Evolutionary conservation across 1,140 invertebrate species (phyloP).

Genomic region (Tetramorium simillimum): DNA sequence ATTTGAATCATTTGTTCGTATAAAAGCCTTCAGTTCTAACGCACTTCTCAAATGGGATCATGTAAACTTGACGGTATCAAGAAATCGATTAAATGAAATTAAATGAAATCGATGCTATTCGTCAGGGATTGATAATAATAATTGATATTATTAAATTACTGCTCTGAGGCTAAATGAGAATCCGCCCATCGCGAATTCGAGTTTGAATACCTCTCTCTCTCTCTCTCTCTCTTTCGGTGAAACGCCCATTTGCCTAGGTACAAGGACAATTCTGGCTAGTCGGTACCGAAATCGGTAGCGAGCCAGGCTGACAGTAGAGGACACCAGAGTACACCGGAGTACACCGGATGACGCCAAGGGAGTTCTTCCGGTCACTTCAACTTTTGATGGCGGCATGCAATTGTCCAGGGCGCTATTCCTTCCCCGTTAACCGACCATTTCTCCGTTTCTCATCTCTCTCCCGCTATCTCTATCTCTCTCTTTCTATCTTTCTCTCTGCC

Average conservation of each 20-base stretch:
- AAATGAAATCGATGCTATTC: background rate
- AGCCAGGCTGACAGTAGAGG: background rate
- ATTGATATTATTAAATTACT: slow-evolving; percentile 26
- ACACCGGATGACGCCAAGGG: background rate
- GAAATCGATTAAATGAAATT: background rate
- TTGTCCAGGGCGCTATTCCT: slow-evolving; percentile 47
- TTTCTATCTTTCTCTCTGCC: slow-evolving; percentile 19
- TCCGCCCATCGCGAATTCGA: slow-evolving; percentile 2
- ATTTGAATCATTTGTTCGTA: background rate
- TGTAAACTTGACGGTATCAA: background rate
- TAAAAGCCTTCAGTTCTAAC: background rate
- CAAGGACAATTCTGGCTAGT: background rate
- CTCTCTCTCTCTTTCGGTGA: background rate
- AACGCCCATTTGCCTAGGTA: slow-evolving; percentile 30
- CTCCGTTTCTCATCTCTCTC: slow-evolving; percentile 22
- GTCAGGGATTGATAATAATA: background rate
- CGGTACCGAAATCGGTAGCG: slow-evolving; percentile 34
- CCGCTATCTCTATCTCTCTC: slow-evolving; percentile 4
- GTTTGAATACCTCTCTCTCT: slow-evolving; percentile 15
- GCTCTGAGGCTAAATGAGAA: background rate
- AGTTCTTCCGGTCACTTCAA: slow-evolving; percentile 60
- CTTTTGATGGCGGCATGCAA: slow-evolving; percentile 57
- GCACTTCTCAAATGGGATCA: background rate
- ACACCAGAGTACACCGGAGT: background rate
- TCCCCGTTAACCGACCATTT: slow-evolving; percentile 20